Evolutionary conservation across 2,888 invertebrate species (phyloP).

Genomic region (Drosophila recens): DNA sequence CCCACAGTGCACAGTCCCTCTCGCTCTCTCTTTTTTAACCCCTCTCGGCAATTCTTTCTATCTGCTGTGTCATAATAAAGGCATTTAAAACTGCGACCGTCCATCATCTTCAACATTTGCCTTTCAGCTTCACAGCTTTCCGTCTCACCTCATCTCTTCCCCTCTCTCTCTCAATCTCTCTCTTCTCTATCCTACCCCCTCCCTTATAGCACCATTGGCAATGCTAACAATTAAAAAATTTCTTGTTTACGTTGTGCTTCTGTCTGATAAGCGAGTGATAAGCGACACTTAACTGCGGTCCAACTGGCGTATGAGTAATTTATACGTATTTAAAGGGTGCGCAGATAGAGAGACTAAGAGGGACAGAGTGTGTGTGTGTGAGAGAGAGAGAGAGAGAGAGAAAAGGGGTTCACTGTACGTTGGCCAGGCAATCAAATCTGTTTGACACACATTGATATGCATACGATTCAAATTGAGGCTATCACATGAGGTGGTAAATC

Average conservation of each 20-base stretch:
- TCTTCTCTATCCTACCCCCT: too few relatives aligned
- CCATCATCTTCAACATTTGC: slow-evolving; percentile 29
- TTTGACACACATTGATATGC: slow-evolving; percentile 68
- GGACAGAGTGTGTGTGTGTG: too few relatives aligned
- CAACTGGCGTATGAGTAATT: slow-evolving; percentile 60
- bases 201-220: slow-evolving; percentile 27
- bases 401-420: slow-evolving; percentile 1
- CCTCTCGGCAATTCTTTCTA: neutral
- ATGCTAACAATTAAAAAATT: slow-evolving; percentile 53
- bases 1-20: neutral
- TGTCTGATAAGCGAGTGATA: slow-evolving; percentile 55
- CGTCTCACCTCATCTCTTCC: neutral
- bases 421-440: slow-evolving; percentile 52
- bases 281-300: slow-evolving; percentile 35
- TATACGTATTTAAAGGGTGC: slow-evolving; percentile 18
- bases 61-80: slow-evolving; percentile 31
- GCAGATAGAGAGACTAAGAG: neutral
- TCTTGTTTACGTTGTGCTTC: slow-evolving; percentile 44
- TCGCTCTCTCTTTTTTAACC: neutral
- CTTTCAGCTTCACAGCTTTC: slow-evolving; percentile 4
- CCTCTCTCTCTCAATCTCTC: neutral
- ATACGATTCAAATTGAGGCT: slow-evolving; percentile 26
- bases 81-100: slow-evolving; percentile 39
- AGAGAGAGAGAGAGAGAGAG: neutral
- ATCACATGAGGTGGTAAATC: slow-evolving; percentile 5